Evolutionary conservation across 2,113 vertebrate genomes (phyloP).

Genomic region (Cranoglanis bouderius): DNA sequence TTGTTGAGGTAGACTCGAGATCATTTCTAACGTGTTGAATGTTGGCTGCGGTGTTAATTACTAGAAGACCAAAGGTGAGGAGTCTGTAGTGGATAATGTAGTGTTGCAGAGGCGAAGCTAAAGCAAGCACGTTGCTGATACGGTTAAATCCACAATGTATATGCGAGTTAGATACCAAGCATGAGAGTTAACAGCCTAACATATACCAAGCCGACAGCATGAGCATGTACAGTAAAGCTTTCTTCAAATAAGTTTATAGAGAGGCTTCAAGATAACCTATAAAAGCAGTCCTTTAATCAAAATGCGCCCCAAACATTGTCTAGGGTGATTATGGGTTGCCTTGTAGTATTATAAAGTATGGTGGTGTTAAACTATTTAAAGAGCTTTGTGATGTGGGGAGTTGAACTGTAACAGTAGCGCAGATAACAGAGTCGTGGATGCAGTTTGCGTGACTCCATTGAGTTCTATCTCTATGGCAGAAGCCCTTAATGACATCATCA

Average conservation of each 20-base stretch:
- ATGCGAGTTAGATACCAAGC: neutral
- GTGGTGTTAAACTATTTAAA: conserved; percentile 1
- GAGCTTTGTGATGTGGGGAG: neutral
- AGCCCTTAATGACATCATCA: conserved; percentile 59
- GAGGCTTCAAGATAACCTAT: neutral
- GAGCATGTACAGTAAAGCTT: neutral
- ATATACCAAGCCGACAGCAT: neutral
- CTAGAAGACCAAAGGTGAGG: neutral
- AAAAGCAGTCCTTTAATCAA: neutral
- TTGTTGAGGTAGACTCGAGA: conserved; percentile 36
- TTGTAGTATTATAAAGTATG: neutral
- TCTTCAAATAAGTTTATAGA: neutral
- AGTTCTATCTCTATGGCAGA: conserved; percentile 40
- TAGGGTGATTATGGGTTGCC: neutral
- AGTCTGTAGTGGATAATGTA: conserved; percentile 10
- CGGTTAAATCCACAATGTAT: neutral
- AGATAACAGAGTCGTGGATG: neutral
- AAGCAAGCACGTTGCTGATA: neutral
- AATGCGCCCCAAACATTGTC: neutral
- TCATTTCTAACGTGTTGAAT: conserved; percentile 39
- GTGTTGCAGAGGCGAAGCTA: neutral
- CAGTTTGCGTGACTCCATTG: conserved; percentile 10
- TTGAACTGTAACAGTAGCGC: neutral
- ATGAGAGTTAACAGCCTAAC: no score
- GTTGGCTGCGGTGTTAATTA: conserved; percentile 29